Conservation (phyloP, 2,888 invertebrate genomes). For the Merodon equestris region DNA sequence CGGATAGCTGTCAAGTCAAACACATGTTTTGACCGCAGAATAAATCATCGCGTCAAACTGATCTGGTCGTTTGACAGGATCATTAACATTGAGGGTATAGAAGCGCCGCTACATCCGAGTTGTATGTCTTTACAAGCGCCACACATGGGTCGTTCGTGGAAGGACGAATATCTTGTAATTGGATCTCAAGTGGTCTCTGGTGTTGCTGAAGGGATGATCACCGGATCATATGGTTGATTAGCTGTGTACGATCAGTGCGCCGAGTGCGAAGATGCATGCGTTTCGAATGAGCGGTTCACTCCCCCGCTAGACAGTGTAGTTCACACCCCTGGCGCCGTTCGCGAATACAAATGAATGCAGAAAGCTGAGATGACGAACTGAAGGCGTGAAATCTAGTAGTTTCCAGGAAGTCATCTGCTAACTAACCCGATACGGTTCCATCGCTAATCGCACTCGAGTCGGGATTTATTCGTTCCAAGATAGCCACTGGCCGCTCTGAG, state of each 20-base stretch:
- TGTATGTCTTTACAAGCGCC: conserved; percentile 22
- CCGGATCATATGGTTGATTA: conserved; percentile 36
- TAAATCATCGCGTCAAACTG: conserved; percentile 77
- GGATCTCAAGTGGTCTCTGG: conserved; percentile 54
- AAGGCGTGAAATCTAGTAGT: conserved; percentile 65
- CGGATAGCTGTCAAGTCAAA: conserved; percentile 76
- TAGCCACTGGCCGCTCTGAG: conserved; percentile 11
- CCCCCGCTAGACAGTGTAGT: conserved; percentile 60
- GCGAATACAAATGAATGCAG: conserved; percentile 40
- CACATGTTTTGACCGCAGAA: conserved; percentile 79
- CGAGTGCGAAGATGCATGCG: conserved; percentile 51
- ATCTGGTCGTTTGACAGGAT: conserved; percentile 65
- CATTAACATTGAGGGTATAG: conserved; percentile 70
- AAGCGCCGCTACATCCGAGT: conserved; percentile 60
- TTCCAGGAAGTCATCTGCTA: conserved; percentile 2
- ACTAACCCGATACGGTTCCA: too few relatives aligned
- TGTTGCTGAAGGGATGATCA: conserved; percentile 2
- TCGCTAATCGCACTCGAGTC: conserved; percentile 27
- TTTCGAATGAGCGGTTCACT: conserved; percentile 57
- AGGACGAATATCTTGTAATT: conserved; percentile 52
- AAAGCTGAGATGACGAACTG: not conserved
- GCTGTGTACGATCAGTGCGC: conserved; percentile 2
- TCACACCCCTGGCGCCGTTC: conserved; percentile 65
- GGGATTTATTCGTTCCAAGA: conserved; percentile 52
- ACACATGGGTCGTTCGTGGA: conserved; percentile 63